Evolutionary conservation across 1,140 invertebrate genomes (phyloP).

Genomic region (Drosophila asahinai): DNA sequence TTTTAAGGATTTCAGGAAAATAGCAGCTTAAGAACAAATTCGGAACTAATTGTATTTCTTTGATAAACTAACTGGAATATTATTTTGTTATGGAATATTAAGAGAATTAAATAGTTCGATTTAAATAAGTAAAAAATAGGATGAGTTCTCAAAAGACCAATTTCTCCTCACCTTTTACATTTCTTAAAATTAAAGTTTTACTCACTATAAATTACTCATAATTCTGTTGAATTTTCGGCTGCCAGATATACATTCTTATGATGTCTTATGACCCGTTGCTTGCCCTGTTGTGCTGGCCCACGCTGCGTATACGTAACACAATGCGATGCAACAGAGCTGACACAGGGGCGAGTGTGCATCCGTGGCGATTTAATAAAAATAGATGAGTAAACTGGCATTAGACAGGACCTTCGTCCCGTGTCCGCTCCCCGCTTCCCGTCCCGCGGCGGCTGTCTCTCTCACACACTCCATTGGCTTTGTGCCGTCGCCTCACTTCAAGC

Average conservation of each 20-base stretch:
- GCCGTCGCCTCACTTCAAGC: constrained; percentile 76
- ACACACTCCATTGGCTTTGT: constrained; percentile 75
- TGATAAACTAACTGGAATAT: too few species aligned
- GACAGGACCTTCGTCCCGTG: constrained; percentile 24
- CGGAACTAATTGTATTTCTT: too few species aligned
- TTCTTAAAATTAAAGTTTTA: not conserved
- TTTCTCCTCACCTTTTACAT: too few species aligned
- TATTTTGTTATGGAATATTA: too few species aligned
- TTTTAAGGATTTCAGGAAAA: not conserved
- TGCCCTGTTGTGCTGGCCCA: constrained; percentile 26
- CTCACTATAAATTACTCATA: constrained; percentile 7
- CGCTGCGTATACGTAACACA: constrained; percentile 73
- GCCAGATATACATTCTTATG: constrained; percentile 21
- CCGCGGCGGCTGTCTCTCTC: constrained; percentile 14
- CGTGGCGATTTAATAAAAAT: constrained; percentile 77
- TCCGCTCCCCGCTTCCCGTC: not conserved
- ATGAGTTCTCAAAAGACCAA: too few species aligned
- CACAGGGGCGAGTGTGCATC: constrained; percentile 22
- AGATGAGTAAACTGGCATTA: constrained; percentile 76
- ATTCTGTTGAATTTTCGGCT: not conserved
- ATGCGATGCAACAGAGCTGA: constrained; percentile 38
- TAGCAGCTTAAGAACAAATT: not conserved
- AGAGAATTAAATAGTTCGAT: too few species aligned
- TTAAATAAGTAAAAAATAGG: too few species aligned
- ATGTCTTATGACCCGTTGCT: constrained; percentile 20